Conservation (phyloP, 2,888 invertebrate species). For the Phrixothrix hirtus region DNA sequence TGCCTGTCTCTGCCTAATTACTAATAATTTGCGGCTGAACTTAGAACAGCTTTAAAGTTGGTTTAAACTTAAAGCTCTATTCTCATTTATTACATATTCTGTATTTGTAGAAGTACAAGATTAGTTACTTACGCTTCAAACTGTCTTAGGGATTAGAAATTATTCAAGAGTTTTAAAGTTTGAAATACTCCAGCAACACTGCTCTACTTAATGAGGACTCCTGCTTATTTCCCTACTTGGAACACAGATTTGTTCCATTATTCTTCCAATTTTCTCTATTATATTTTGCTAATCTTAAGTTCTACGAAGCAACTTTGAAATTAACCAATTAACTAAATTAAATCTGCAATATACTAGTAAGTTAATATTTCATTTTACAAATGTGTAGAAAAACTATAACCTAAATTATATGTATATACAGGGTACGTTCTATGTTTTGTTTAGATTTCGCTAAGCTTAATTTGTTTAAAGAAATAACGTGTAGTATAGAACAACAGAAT, state of each 20-base stretch:
- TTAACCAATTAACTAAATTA: too few species aligned
- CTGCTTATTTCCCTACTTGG: background rate
- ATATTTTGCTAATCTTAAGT: background rate
- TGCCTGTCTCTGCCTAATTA: conserved; percentile 26
- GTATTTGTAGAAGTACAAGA: conserved; percentile 23
- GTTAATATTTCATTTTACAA: too few species aligned
- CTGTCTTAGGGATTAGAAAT: conserved; percentile 19
- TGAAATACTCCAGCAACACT: conserved; percentile 7
- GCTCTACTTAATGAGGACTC: conserved; percentile 7
- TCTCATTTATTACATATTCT: conserved; percentile 24
- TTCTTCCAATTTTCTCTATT: background rate
- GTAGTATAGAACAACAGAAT: too few species aligned
- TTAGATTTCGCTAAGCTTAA: too few species aligned
- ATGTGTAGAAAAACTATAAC: too few species aligned
- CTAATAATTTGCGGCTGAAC: conserved; percentile 29
- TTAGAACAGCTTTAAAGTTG: conserved; percentile 26
- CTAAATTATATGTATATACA: too few species aligned
- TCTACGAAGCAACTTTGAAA: too few species aligned
- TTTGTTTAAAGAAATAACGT: too few species aligned
- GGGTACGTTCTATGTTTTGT: too few species aligned
- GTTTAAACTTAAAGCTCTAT: conserved; percentile 25
- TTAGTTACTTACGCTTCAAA: conserved; percentile 24
- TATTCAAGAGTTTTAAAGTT: conserved; percentile 15
- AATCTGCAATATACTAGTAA: background rate
- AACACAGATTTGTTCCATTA: background rate